These are phyloP conservation scores for Ispidina picta DNA, from an alignment of 2,797 vertebrate genomes.

Conservation along the genomic window DNA sequence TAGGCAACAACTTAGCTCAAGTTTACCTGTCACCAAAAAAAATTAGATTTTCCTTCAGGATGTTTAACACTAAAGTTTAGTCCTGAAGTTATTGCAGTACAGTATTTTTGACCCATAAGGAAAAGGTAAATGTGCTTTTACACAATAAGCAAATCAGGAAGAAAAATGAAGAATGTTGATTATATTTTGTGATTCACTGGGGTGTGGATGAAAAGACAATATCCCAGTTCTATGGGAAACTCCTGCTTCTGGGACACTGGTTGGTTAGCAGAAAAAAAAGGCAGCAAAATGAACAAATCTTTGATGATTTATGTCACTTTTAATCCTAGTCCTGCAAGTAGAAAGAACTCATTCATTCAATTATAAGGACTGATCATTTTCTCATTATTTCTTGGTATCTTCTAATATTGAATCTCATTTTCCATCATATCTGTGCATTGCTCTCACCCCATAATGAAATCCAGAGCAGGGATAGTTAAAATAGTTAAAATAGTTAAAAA, in stretches of 20 bases:
- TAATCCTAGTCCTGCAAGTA: background rate
- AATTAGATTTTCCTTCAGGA: background rate
- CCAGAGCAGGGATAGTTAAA: background rate
- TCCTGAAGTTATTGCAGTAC: background rate
- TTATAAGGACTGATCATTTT: background rate
- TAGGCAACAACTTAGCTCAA: background rate
- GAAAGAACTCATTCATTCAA: background rate
- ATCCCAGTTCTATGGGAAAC: background rate
- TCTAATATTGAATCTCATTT: background rate
- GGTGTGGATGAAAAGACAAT: background rate
- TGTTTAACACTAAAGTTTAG: background rate
- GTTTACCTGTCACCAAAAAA: background rate
- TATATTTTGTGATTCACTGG: background rate
- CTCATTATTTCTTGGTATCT: background rate
- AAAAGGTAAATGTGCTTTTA: background rate
- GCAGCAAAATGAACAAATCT: background rate
- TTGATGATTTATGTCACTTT: background rate
- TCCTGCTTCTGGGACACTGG: background rate
- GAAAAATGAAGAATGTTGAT: background rate
- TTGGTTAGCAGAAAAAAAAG: background rate
- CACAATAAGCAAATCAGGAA: background rate
- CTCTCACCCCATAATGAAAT: background rate
- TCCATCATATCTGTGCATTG: background rate
- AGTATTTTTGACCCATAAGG: background rate
- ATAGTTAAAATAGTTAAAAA: background rate